phyloP scores from a whole-genome alignment of 2,797 vertebrate genomes.

The Myotis planiceps region DNA sequence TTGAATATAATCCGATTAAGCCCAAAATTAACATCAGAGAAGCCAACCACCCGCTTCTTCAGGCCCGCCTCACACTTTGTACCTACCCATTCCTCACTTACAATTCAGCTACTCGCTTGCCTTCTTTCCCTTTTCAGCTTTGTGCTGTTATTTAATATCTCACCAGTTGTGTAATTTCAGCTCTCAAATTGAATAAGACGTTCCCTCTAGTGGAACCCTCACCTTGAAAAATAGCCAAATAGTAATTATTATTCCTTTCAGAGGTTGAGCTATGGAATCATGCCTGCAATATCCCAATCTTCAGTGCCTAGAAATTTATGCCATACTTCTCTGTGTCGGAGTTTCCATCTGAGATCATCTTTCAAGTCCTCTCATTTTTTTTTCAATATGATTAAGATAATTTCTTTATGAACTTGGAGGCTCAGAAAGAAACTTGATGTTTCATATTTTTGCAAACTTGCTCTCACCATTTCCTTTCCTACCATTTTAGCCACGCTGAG shows the following conservation, averaged over 20 bases:
- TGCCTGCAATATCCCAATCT: slow-evolving; percentile 83
- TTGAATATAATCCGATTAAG: slow-evolving; percentile 60
- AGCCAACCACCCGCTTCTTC: not conserved
- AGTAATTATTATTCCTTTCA: slow-evolving; percentile 88
- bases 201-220: slow-evolving; percentile 82
- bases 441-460: slow-evolving; percentile 71
- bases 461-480: slow-evolving; percentile 52
- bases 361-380: slow-evolving; percentile 83
- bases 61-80: not conserved
- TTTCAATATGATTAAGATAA: slow-evolving; percentile 86
- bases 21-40: slow-evolving; percentile 38
- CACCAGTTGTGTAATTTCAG: slow-evolving; percentile 81
- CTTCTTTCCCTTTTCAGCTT: slow-evolving; percentile 62
- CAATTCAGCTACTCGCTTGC: slow-evolving; percentile 65
- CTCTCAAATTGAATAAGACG: slow-evolving; percentile 83
- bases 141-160: slow-evolving; percentile 84
- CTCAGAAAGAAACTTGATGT: slow-evolving; percentile 78
- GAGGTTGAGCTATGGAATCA: slow-evolving; percentile 82
- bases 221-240: slow-evolving; percentile 86
- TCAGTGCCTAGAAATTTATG: slow-evolving; percentile 85
- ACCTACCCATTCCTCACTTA: slow-evolving; percentile 65
- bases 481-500: slow-evolving; percentile 38
- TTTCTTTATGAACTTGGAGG: slow-evolving; percentile 84
- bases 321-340: slow-evolving; percentile 72
- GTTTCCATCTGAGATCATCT: slow-evolving; percentile 84